A percentile compares a stretch with the other conserved stretches of the same genome.
These are phyloP conservation scores for Murina feae DNA, from an alignment of 2,113 vertebrate genomes.

Conservation along the genomic window DNA sequence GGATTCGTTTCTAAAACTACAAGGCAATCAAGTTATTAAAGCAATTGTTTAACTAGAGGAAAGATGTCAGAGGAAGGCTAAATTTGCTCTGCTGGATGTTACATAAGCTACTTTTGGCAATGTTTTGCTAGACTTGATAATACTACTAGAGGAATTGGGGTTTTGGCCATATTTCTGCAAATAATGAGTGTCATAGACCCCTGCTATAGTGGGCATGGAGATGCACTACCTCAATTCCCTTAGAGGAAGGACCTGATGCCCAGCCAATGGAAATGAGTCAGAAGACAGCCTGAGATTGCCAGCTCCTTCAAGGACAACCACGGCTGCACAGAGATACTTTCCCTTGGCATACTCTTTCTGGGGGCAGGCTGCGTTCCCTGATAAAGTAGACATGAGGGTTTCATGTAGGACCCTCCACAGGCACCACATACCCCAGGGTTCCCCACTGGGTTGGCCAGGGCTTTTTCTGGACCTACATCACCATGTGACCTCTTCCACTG, in stretches of 20 bases:
- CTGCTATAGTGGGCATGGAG: background rate
- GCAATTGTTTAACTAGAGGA: background rate
- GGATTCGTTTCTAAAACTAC: background rate
- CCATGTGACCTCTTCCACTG: background rate
- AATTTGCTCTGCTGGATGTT: background rate
- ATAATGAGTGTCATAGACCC: background rate
- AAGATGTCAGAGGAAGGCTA: background rate
- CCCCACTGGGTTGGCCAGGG: background rate
- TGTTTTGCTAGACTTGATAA: background rate
- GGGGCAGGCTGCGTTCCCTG: too few species aligned
- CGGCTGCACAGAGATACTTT: background rate
- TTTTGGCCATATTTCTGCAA: background rate
- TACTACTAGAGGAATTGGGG: background rate
- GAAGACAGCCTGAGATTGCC: background rate
- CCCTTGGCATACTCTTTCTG: background rate
- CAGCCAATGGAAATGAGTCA: background rate
- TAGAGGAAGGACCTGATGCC: background rate
- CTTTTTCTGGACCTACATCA: background rate
- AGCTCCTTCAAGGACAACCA: background rate
- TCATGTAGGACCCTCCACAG: background rate
- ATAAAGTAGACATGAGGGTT: background rate
- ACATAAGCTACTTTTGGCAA: background rate
- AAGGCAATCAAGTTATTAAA: constrained; percentile 16
- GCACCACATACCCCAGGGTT: rapidly evolving
- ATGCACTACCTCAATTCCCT: rapidly evolving